These are phyloP conservation scores for Drosophila tropicalis DNA, from an alignment of 1,140 invertebrate species.

Conservation along the genomic window DNA sequence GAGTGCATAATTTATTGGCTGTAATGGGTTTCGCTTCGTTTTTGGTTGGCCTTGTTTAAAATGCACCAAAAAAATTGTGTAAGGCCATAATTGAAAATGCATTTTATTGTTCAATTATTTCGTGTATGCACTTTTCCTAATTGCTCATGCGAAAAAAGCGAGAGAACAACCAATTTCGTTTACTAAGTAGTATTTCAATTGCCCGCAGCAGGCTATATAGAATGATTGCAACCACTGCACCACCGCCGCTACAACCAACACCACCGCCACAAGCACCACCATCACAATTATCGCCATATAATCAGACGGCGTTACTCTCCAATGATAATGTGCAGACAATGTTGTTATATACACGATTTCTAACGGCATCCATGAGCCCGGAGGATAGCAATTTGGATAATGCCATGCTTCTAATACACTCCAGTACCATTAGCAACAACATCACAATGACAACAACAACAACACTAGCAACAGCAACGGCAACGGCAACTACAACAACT, in stretches of 20 bases:
- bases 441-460: slow-evolving; percentile 1
- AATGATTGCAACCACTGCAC: slow-evolving; percentile 4
- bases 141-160: background rate
- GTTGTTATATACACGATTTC: slow-evolving; percentile 24
- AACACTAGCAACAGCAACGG: background rate
- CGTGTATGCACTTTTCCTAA: slow-evolving; percentile 10
- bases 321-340: slow-evolving; percentile 15
- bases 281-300: background rate
- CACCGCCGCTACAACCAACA: background rate
- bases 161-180: background rate
- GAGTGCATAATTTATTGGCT: slow-evolving; percentile 20
- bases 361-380: slow-evolving; percentile 26
- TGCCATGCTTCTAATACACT: slow-evolving; percentile 24
- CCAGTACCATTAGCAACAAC: slow-evolving; percentile 4
- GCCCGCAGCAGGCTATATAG: background rate
- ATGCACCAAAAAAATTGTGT: slow-evolving; percentile 21
- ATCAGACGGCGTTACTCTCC: background rate
- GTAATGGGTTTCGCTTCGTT: slow-evolving; percentile 6
- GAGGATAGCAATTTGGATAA: slow-evolving; percentile 13
- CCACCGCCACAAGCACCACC: no score
- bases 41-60: background rate
- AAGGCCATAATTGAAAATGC: slow-evolving; percentile 17
- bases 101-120: slow-evolving; percentile 16
- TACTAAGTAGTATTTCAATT: slow-evolving; percentile 12
- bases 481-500: slow-evolving; percentile 1